Conservation (phyloP, 2,797 vertebrate genomes). For the Rhodeus uyekii region DNA sequence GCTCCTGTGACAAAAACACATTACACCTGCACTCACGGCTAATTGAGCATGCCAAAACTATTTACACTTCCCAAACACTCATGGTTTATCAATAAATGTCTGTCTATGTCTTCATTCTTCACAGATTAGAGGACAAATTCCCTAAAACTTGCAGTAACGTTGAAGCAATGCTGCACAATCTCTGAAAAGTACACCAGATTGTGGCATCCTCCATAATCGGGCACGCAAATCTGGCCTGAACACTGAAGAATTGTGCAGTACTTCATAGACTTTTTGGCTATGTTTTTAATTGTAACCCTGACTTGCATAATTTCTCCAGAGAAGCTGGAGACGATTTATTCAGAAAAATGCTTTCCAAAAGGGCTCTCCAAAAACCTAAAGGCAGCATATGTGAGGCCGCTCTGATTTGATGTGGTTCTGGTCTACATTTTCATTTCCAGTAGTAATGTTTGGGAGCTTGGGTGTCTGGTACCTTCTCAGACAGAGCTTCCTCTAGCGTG, state of each 20-base stretch:
- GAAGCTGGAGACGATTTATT: too few species aligned
- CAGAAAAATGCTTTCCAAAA: not conserved
- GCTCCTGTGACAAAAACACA: conserved; percentile 80
- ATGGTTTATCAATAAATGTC: not conserved
- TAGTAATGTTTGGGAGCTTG: not conserved
- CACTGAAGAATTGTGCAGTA: not conserved
- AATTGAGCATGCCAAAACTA: not conserved
- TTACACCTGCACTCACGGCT: not conserved
- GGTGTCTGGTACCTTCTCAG: conserved; percentile 87
- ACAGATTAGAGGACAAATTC: not conserved
- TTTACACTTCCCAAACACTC: not conserved
- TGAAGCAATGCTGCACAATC: not conserved
- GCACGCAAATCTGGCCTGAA: not conserved
- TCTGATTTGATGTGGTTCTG: not conserved
- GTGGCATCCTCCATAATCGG: not conserved
- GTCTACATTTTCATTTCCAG: not conserved
- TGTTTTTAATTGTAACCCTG: not conserved
- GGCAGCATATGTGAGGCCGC: not conserved
- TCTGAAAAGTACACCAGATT: not conserved
- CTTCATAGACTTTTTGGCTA: not conserved
- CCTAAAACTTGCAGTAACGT: not conserved
- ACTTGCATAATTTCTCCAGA: conserved; percentile 21
- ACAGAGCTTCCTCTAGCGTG: conserved; percentile 94
- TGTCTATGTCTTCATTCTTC: not conserved
- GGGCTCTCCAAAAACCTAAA: not conserved